Base-by-base conservation (phyloP, 2,888 invertebrate genomes). In the Artemia sinica region DNA sequence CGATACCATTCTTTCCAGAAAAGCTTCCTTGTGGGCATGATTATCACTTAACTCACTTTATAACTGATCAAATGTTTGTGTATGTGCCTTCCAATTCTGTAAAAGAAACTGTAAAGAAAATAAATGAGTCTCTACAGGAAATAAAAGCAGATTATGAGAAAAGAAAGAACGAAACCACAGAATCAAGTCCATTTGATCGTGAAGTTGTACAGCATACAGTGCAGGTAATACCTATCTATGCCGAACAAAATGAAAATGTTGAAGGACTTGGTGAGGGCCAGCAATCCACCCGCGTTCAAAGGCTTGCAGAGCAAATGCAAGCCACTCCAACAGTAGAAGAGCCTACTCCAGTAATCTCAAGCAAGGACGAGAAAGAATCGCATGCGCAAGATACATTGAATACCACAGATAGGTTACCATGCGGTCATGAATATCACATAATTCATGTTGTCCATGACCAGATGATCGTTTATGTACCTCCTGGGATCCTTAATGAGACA, bases 21-120 rank as follows among this genome's bases (percentile, higher is more conserved):
- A 58, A 58, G 28, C 63, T 58, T 18, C 63, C 63, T 28, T 58
- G 63, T 58, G 63, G 63, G n/a, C 63, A 58, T 10, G 63, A 58
- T n/a, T 58, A 11, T 28, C 63, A 58, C 63, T n/a, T 58, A n/a
- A 28, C 63, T 10, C 63, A 58, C 63, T n/a, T 10, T 28, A n/a
- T 58, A n/a, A 58, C 63, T 28, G 63, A 58, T 28, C 8, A 58
- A 28, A 58, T 58, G 14, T 28, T 58, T 9, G 28, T 58, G 8
- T 58, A 58, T 9, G 63, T 58, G 8, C 63, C 63, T n/a, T 18
- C n/a, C 14, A 58, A 58, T 28, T n/a, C 63, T n/a, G 9, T 58
- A 10, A 58, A 58, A 58, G 63, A 58, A 28, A 58, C 63, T n/a
- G 63, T 58, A 11, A 58, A 18, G 14, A 58, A 58, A 28, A 58